Conservation (phyloP, 2,888 invertebrate genomes). For the Reticulitermes lucifugus region DNA sequence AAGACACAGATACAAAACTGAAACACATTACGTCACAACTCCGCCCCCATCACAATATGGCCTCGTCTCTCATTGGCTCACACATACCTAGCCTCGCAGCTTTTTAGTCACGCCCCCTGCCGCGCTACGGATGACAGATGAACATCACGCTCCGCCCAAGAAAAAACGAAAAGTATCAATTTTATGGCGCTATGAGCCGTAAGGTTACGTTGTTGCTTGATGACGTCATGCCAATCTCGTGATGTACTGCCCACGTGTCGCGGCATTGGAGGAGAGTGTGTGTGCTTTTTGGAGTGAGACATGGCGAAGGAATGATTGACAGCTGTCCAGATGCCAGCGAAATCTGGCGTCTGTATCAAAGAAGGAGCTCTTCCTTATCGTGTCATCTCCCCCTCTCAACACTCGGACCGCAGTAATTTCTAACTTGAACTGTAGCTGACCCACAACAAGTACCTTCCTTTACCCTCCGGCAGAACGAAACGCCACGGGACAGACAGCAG, state of each 20-base stretch:
- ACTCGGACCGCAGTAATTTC: not conserved
- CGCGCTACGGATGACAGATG: constrained; percentile 52
- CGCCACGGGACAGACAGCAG: not conserved
- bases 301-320: constrained; percentile 36
- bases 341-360: constrained; percentile 39
- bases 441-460: not conserved
- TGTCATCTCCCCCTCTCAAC: constrained; percentile 15
- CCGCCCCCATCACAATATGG: constrained; percentile 54
- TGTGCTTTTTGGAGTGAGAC: not conserved
- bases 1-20: constrained; percentile 37
- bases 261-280: constrained; percentile 10
- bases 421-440: not conserved
- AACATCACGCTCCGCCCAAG: constrained; percentile 50
- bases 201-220: constrained; percentile 45
- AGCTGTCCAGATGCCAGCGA: constrained; percentile 27
- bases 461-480: not conserved
- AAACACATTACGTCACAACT: constrained; percentile 45
- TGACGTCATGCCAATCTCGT: constrained; percentile 47
- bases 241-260: constrained; percentile 43
- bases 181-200: constrained; percentile 51
- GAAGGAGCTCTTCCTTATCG: constrained; percentile 2
- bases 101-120: constrained; percentile 50
- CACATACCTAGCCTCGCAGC: constrained; percentile 28
- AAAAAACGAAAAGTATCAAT: constrained; percentile 47
- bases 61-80: constrained; percentile 52